phyloP scores from a whole-genome alignment of 2,113 vertebrate genomes.

The Neodon shergylaensis region DNA sequence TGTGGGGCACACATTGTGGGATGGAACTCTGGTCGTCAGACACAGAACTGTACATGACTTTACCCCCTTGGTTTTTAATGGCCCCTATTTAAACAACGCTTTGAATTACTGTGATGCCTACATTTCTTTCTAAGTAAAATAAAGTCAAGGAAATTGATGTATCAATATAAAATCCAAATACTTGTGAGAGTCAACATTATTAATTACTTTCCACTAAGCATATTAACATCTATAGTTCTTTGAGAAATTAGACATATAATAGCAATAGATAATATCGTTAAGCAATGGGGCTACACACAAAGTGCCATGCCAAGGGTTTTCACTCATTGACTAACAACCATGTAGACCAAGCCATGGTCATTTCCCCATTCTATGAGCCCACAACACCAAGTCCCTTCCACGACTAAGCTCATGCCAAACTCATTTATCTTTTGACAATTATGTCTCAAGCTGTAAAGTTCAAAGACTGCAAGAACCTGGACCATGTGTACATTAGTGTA shows the following conservation, averaged over 20 bases:
- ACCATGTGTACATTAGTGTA: background rate
- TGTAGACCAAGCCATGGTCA: background rate
- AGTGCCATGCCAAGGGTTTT: background rate
- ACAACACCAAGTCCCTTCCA: background rate
- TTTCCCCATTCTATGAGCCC: background rate
- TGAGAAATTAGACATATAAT: background rate
- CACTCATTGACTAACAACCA: background rate
- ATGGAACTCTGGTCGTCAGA: background rate
- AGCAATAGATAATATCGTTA: background rate
- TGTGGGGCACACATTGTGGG: background rate
- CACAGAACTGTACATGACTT: too few relatives aligned
- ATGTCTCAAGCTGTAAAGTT: background rate
- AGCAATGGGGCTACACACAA: background rate
- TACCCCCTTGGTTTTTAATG: background rate
- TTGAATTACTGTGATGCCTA: background rate
- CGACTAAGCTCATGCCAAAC: background rate
- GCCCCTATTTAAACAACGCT: background rate
- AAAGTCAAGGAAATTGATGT: background rate
- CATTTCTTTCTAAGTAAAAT: slow-evolving; percentile 29
- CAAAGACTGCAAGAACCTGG: background rate
- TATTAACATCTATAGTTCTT: background rate
- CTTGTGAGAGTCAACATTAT: slow-evolving; percentile 1
- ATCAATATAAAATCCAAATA: slow-evolving; percentile 16
- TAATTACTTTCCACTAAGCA: slow-evolving; percentile 22
- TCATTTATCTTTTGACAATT: background rate